Percentiles rank a stretch among this genome's conserved stretches.
Evolutionary conservation across 37 sponge, comb jelly and placozoan genomes (phyloP).

Genomic region (Dysidea cf. avara): DNA sequence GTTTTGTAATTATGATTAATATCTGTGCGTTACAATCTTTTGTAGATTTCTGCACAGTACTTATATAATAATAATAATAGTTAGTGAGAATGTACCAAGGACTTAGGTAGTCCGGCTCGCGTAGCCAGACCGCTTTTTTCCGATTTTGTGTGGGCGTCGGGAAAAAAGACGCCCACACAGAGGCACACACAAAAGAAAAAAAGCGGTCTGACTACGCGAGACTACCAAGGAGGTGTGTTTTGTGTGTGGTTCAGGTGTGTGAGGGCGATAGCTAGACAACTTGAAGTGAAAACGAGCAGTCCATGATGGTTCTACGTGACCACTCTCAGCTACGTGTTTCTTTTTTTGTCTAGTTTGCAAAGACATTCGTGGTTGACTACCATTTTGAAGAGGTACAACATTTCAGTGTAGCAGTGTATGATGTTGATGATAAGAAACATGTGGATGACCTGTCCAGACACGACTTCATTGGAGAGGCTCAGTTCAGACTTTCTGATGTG

Average conservation of each 20-base stretch:
- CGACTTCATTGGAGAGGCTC: too few species aligned
- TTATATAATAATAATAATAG: too few species aligned
- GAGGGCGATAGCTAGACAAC: not conserved
- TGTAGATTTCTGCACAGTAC: too few species aligned
- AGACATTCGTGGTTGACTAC: constrained; percentile 52
- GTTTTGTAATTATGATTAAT: too few species aligned
- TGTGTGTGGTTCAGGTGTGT: not conserved
- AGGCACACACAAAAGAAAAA: too few species aligned
- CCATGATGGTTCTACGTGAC: not conserved
- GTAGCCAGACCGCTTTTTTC: too few species aligned
- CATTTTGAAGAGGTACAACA: constrained; percentile 62
- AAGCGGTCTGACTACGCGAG: too few species aligned
- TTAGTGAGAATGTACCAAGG: not conserved
- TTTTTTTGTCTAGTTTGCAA: constrained; percentile 19
- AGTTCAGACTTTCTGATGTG: constrained; percentile 82
- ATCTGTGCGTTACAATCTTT: too few species aligned
- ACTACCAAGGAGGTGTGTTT: too few species aligned
- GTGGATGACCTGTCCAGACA: constrained; percentile 12
- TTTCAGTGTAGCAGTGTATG: constrained; percentile 42
- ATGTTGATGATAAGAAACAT: constrained; percentile 22
- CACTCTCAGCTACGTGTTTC: too few species aligned
- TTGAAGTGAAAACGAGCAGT: not conserved
- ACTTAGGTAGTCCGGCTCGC: not conserved
- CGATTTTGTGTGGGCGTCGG: too few species aligned
- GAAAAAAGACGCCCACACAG: too few species aligned